These are phyloP conservation scores for Gymnorhina tibicen DNA, from an alignment of 2,113 vertebrate genomes.

Conservation along the genomic window DNA sequence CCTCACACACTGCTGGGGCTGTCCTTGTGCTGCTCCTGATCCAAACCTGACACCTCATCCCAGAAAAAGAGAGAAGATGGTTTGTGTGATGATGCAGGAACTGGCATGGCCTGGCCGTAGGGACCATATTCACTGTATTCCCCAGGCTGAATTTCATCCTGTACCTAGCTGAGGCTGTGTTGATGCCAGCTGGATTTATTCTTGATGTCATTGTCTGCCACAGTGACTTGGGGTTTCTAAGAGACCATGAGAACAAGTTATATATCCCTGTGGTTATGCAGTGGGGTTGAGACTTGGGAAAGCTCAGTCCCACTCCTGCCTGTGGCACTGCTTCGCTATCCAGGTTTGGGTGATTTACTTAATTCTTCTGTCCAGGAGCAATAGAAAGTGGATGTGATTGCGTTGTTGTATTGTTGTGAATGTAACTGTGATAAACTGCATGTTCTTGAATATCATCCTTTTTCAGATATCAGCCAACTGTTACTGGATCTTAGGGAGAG, in stretches of 20 bases:
- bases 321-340: background rate
- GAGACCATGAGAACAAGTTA: fast-evolving
- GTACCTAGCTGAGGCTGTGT: background rate
- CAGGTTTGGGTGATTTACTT: background rate
- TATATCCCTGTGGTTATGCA: background rate
- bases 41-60: background rate
- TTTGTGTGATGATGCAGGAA: background rate
- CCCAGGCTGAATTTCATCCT: background rate
- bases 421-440: background rate
- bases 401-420: background rate
- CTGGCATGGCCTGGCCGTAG: background rate
- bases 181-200: background rate
- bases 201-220: background rate
- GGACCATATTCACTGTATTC: fast-evolving
- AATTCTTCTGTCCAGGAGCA: background rate
- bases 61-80: background rate
- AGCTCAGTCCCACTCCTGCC: background rate
- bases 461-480: background rate
- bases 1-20: background rate
- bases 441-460: background rate
- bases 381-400: background rate
- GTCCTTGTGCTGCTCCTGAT: background rate
- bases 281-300: background rate
- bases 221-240: background rate
- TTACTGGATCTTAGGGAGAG: background rate